Percentiles rank a stretch among this genome's conserved stretches.
These are phyloP conservation scores for Marronus borbonicus DNA, from an alignment of 2,888 invertebrate genomes.

Conservation along the genomic window DNA sequence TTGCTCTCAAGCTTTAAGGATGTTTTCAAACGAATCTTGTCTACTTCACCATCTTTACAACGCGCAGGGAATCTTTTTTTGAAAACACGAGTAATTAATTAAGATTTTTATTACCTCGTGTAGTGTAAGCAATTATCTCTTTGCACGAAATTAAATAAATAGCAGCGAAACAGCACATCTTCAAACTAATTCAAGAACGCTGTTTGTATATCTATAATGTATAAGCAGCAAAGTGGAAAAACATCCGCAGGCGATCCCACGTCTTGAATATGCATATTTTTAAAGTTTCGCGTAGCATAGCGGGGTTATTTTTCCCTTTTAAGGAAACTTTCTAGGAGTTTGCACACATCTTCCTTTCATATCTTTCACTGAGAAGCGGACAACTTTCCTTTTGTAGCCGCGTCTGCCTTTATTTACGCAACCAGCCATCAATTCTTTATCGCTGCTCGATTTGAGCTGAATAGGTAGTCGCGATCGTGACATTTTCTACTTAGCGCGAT, in stretches of 20 bases:
- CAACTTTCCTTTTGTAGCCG: conserved; percentile 18
- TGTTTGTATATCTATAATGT: too few relatives aligned
- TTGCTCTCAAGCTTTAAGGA: too few relatives aligned
- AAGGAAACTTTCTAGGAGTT: not conserved
- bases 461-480: conserved; percentile 17
- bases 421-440: conserved; percentile 35
- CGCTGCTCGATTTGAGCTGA: conserved; percentile 31
- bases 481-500: conserved; percentile 22
- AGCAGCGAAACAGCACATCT: too few relatives aligned
- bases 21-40: too few relatives aligned
- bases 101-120: too few relatives aligned
- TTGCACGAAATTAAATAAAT: too few relatives aligned
- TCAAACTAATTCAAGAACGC: too few relatives aligned
- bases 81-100: too few relatives aligned
- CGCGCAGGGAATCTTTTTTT: too few relatives aligned
- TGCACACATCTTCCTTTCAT: conserved; percentile 17
- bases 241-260: conserved; percentile 3
- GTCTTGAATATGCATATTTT: conserved; percentile 19
- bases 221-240: too few relatives aligned
- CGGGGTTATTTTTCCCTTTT: not conserved
- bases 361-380: conserved; percentile 20
- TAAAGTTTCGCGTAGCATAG: not conserved
- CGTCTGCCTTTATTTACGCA: conserved; percentile 25
- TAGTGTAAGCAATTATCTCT: too few relatives aligned
- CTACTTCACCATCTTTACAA: too few relatives aligned